phyloP scores from a whole-genome alignment of 2,113 vertebrate species.

The Hemicordylus capensis region DNA sequence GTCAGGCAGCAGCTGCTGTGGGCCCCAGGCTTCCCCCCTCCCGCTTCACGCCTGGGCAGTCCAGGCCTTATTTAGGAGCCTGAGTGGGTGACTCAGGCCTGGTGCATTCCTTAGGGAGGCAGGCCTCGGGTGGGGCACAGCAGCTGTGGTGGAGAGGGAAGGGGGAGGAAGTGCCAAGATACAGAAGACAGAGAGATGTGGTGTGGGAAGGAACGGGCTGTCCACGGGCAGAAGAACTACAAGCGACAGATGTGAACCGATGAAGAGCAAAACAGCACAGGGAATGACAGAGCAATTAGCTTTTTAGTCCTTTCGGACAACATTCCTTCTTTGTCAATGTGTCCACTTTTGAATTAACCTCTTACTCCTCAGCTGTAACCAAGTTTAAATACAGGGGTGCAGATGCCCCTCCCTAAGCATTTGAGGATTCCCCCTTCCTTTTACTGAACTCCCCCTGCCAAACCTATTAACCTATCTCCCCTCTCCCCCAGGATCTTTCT shows the following conservation, averaged over 20 bases:
- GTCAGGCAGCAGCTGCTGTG: background rate
- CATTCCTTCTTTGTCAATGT: background rate
- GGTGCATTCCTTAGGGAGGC: slow-evolving; percentile 19
- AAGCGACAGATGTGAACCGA: background rate
- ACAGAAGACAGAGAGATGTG: background rate
- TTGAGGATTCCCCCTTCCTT: no score
- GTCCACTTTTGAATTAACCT: background rate
- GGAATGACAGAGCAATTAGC: background rate
- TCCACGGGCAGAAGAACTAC: background rate
- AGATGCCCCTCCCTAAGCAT: no score
- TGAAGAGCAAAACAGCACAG: background rate
- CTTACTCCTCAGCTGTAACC: no score
- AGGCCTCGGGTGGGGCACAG: slow-evolving; percentile 5
- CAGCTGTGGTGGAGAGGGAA: background rate
- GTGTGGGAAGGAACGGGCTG: background rate
- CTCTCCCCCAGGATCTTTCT: no score
- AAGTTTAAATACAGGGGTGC: no score
- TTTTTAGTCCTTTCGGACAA: background rate
- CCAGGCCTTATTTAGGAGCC: slow-evolving; percentile 13
- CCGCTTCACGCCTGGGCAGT: background rate
- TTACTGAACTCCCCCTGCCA: no score
- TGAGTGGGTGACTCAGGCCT: slow-evolving; percentile 4
- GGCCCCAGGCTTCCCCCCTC: background rate
- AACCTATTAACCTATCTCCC: no score
- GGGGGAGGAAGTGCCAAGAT: background rate